A percentile compares a stretch with the other conserved stretches of the same genome.
phyloP scores from a whole-genome alignment of 1,140 invertebrate species.

The Procambarus clarkii region DNA sequence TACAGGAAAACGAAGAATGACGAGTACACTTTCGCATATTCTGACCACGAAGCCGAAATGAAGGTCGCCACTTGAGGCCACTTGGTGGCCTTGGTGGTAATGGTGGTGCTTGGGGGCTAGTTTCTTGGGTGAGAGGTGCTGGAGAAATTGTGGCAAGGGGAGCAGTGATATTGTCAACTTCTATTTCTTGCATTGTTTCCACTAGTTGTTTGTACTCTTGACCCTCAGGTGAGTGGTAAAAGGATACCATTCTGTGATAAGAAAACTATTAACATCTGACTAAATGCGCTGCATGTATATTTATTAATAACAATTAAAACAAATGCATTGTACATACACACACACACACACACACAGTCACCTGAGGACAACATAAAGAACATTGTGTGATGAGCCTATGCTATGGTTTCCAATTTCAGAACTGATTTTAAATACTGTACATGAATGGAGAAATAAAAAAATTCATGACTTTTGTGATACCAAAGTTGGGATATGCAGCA shows the following conservation, averaged over 20 bases:
- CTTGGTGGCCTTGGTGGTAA: not conserved
- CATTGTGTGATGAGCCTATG: too few relatives aligned
- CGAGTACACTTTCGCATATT: not conserved
- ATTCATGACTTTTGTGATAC: too few relatives aligned
- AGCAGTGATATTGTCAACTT: not conserved
- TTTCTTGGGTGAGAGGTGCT: not conserved
- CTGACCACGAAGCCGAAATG: not conserved
- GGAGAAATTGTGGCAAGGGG: not conserved
- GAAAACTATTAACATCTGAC: not conserved
- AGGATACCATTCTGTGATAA: not conserved
- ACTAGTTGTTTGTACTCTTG: not conserved
- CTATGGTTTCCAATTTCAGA: too few relatives aligned
- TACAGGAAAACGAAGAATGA: not conserved
- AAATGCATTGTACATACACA: too few relatives aligned
- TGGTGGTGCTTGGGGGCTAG: not conserved
- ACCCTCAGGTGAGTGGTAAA: conserved; percentile 4
- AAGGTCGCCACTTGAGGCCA: not conserved
- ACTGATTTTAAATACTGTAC: too few relatives aligned
- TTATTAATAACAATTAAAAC: too few relatives aligned
- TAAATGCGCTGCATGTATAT: too few relatives aligned
- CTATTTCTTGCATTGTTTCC: not conserved
- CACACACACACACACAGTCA: too few relatives aligned
- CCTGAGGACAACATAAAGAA: too few relatives aligned
- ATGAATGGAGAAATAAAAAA: too few relatives aligned
- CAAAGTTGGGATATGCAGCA: too few relatives aligned